Conservation (phyloP, 2,888 invertebrate genomes). For the Synergus itoensis region DNA sequence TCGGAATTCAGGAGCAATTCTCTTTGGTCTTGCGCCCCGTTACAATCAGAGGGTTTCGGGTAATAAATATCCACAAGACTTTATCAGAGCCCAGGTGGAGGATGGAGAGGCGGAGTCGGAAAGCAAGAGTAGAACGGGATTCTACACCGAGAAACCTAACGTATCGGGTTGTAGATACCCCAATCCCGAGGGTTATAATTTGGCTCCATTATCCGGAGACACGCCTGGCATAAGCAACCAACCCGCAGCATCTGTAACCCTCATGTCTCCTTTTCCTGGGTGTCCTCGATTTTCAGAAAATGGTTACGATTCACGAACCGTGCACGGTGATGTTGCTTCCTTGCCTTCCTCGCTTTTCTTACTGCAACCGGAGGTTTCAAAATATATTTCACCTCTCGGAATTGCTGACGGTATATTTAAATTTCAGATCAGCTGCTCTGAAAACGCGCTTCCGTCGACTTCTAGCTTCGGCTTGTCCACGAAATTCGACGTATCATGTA, state of each 20-base stretch:
- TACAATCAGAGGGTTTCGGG: constrained; percentile 36
- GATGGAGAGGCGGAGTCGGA: constrained; percentile 16
- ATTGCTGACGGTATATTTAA: constrained; percentile 40
- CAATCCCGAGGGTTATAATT: constrained; percentile 62
- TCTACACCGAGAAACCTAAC: constrained; percentile 33
- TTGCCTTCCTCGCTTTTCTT: constrained; percentile 24
- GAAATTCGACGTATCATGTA: constrained; percentile 35
- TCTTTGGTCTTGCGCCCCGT: constrained; percentile 25
- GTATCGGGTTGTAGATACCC: constrained; percentile 58
- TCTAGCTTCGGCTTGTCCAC: constrained; percentile 13
- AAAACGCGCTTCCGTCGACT: constrained; percentile 10
- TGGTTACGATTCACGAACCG: constrained; percentile 19
- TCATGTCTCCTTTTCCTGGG: constrained; percentile 48
- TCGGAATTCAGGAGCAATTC: constrained; percentile 13
- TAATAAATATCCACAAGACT: constrained; percentile 37
- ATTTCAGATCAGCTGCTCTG: constrained; percentile 36
- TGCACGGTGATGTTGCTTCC: constrained; percentile 22
- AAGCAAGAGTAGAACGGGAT: constrained; percentile 18
- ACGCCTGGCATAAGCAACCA: constrained; percentile 59
- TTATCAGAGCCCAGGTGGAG: constrained; percentile 26
- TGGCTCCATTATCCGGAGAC: constrained; percentile 58
- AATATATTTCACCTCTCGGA: constrained; percentile 27
- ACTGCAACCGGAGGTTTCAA: constrained; percentile 40
- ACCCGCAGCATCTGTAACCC: constrained; percentile 43
- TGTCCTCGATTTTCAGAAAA: constrained; percentile 40